These are phyloP conservation scores for Elmis aenea DNA, from an alignment of 2,888 invertebrate species.

Conservation along the genomic window DNA sequence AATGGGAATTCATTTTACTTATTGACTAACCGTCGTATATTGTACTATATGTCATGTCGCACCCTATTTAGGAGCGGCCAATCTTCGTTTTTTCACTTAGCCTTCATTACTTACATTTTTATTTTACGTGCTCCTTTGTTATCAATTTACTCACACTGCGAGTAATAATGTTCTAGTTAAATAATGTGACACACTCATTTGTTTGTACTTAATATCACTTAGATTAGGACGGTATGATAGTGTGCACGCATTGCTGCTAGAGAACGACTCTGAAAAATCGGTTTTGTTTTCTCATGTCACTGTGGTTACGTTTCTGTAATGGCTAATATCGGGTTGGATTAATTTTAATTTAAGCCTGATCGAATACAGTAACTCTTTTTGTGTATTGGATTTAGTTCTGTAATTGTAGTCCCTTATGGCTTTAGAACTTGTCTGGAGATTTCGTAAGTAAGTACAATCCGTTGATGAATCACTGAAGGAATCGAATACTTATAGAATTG, in stretches of 20 bases:
- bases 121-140: constrained; percentile 6
- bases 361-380: no score
- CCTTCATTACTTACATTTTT: constrained; percentile 16
- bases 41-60: constrained; percentile 17
- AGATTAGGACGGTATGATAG: constrained; percentile 10
- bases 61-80: constrained; percentile 18
- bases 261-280: constrained; percentile 6
- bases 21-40: no score
- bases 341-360: no score
- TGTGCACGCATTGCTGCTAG: constrained; percentile 11
- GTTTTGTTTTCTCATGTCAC: constrained; percentile 7
- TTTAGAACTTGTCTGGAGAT: no score
- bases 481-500: no score
- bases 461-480: no score
- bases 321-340: no score
- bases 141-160: constrained; percentile 5
- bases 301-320: no score
- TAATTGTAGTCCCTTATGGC: no score
- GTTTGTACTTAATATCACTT: constrained; percentile 14
- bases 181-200: constrained; percentile 12
- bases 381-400: no score
- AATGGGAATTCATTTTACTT: constrained; percentile 17
- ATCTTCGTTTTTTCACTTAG: constrained; percentile 12
- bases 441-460: no score
- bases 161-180: constrained; percentile 12